Base-by-base conservation (phyloP, 2,797 vertebrate genomes). In the Sebastolobus alascanus region DNA sequence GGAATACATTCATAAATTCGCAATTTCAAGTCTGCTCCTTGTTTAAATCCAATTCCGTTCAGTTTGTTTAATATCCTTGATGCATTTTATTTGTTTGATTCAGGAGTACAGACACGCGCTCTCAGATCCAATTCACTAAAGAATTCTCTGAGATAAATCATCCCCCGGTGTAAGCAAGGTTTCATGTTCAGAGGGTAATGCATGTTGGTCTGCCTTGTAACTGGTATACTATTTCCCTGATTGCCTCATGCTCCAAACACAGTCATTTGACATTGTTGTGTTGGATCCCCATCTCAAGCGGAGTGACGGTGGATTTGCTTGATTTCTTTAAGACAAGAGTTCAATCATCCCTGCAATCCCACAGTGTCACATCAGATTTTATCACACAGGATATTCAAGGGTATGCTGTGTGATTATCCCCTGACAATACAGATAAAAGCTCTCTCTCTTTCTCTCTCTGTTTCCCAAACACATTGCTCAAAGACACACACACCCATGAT, bases 311-410 rank as follows among this genome's bases (percentile, higher is more conserved):
- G 87, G 87, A 93, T 92, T 89, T 90, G 88, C 90, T 93, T 93
- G 90, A 92, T 93, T 92, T 94, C 87, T 92, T 93, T 90, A 91
- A 91, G 89, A 90, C 88, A 91, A 90, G 88, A 84, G 85, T 91
- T 92, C 89, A 92, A 90, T 90, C 92, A 89, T 90, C 90, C 84
- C 83, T 82, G 87, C 83, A 86, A 83, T 94, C 87, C 89, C 80
- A 83, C 72, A 76, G 84, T 91, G 89, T 92, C 90, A 85, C 88
- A 89, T 87, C 84, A 83, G 89, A 94, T 93, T 87, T 89, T 90
- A 94, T 95, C 92, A 84, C 74, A 84, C 84, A 46, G 84, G 87
- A 84, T 90, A 91, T 93, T 92, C 86, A 89, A 87, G 85, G 92
- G 85, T 92, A 87, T 90, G 87, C 80, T 77, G 82, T 85, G 85